Conservation (phyloP, 2,888 invertebrate genomes). For the Uloborus plumipes region DNA sequence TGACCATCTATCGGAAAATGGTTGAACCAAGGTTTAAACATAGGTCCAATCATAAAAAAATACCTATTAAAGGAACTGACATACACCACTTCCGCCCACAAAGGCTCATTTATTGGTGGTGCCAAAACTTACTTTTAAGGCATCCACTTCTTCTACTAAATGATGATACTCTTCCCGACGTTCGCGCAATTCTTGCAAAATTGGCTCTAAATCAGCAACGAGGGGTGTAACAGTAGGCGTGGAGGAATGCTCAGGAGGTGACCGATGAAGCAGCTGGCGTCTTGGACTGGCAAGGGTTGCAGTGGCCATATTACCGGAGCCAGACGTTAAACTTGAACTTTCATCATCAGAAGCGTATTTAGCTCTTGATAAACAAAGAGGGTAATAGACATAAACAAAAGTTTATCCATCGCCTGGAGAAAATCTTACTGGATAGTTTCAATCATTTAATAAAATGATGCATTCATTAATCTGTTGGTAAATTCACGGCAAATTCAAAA, state of each 20-base stretch:
- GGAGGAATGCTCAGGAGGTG: constrained; percentile 53
- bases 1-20: no score
- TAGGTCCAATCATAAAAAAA: no score
- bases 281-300: constrained; percentile 45
- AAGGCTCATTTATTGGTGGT: neutral
- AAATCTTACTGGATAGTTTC: no score
- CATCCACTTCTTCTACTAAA: constrained; percentile 84
- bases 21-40: no score
- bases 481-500: no score
- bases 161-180: constrained; percentile 85
- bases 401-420: no score
- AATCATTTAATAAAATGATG: no score
- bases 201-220: constrained; percentile 65
- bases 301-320: constrained; percentile 43
- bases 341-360: constrained; percentile 71
- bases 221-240: constrained; percentile 56
- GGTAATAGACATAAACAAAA: no score
- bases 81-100: neutral
- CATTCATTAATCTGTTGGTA: no score
- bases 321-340: constrained; percentile 62
- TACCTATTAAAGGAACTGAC: no score
- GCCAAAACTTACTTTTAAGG: constrained; percentile 67
- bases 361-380: constrained; percentile 33
- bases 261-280: constrained; percentile 13
- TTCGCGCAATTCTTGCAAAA: constrained; percentile 82